Base-by-base conservation (phyloP, 2,888 invertebrate species). In the Hydrotaea diabolus region DNA sequence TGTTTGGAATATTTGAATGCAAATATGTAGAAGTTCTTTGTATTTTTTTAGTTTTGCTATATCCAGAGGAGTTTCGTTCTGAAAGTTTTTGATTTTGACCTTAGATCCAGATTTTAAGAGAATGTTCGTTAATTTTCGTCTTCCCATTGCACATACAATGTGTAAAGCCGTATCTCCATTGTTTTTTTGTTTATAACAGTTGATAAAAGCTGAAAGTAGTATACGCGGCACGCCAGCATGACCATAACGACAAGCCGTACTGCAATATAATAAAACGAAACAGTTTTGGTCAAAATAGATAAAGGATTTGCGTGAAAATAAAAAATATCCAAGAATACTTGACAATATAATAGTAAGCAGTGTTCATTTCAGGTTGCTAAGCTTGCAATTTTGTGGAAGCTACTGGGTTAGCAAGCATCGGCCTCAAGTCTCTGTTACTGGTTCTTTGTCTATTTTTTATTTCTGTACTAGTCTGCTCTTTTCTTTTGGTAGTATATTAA, bases 191-290 rank as follows among this genome's bases (percentile, higher is more conserved):
- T 97, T 97, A 81, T 97, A 96, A 76, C 97, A 96, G 87, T 95
- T 94, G 91, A 97, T 96, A 88, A 96, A 94, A 0, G 98, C 98
- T 49, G 98, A 98, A 87, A 99, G 96, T 76, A 99, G 94, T 88
- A 99, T 98, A 77, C 98, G 94, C 0, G 98, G 97, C 83, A 98
- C 98, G 2, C 98, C 98, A 0, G 98, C 98, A 93, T 99, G 99
- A 0, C 98, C 98, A 92, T 99, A 98, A 23, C 98, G 94, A 5
- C 98, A 97, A 0, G 5, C 98, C 98, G 91, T 98, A 98, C 97
- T 97, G 93, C 19, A 94, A 91, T 74, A 66, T 15, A 31, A 31
- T 31, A 31, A 7, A 31, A 31, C n/a, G n/a, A n/a, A n/a, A n/a
- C n/a, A n/a, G n/a, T n/a, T n/a, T n/a, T n/a, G n/a, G n/a, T n/a